Evolutionary conservation across 2,113 vertebrate genomes (phyloP), one percentile per base, ranked within the genome.

Genomic region (Rhinopithecus roxellana): DNA sequence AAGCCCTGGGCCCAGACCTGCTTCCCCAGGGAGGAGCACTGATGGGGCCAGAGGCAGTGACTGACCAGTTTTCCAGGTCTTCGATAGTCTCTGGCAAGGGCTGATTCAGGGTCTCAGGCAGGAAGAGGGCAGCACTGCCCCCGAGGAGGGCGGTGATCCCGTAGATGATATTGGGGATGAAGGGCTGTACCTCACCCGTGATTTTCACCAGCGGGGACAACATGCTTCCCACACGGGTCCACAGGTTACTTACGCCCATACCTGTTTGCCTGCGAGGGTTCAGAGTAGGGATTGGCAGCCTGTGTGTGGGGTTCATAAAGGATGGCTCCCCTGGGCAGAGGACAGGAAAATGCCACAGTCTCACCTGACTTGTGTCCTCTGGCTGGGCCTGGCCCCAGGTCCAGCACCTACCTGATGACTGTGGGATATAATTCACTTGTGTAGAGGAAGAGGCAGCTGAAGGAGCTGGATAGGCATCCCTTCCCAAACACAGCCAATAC

Each of bases 401-500:
- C 4, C 13, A 30, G 50, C 72, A 83, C 79, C n/a, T 98, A 99
- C 98, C 98, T 98, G 97, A 98, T 97, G 8, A 98, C 97, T 0
- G 98, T 99, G 3, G 99, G 99, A 64, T 98, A 99, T 25, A 99
- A 98, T 96, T 99, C 99, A 0, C 98, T 98, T 0, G 98, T 98
- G 94, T 98, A 99, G 93, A 99, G 98, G 96, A 99, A 99, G 96
- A 99, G 99, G 96, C 99, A 99, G 98, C 90, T 99, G 98, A 99
- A 99, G 69, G 99, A 99, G 4, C 99, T 99, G 0, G 99, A 99
- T 1, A 99, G 98, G 35, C 99, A 99, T 3, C 99, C 99, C 98
- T 99, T 99, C 35, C 99, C 99, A 25, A 99, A 8, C 22, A 99
- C 99, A 12, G 99, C 99, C 98, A 99, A 75, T 4, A 93, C 97